Conservation (phyloP, 1,140 invertebrate genomes). For the Manduca sexta region DNA sequence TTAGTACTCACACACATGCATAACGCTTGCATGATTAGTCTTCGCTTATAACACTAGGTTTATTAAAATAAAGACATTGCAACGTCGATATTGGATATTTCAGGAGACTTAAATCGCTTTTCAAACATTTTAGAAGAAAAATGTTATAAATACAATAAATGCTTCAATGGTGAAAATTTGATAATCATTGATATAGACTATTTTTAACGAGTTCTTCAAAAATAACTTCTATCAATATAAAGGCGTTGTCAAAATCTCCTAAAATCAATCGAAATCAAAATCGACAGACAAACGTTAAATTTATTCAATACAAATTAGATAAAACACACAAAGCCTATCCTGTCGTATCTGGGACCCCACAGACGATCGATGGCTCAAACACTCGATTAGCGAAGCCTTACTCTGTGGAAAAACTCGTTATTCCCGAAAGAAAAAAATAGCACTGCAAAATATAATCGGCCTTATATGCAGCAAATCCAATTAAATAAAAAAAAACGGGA, state of each 20-base stretch:
- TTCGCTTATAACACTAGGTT: not conserved
- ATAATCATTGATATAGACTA: no score
- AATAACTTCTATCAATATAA: no score
- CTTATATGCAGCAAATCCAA: constrained; percentile 39
- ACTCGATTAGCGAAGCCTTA: constrained; percentile 42
- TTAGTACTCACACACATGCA: constrained; percentile 51
- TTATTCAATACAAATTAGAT: no score
- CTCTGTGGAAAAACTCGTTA: constrained; percentile 42
- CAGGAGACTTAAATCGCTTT: no score
- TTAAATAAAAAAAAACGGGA: constrained; percentile 21
- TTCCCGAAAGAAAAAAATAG: constrained; percentile 34
- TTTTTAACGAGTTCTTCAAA: no score
- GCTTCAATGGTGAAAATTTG: no score
- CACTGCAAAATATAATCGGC: constrained; percentile 28
- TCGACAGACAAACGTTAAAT: not conserved
- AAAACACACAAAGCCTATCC: constrained; percentile 18
- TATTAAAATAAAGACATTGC: no score
- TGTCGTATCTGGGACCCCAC: constrained; percentile 34
- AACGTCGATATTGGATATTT: no score
- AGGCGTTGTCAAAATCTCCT: not conserved
- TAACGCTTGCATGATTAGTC: constrained; percentile 4
- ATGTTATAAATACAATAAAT: no score
- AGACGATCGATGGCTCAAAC: constrained; percentile 28
- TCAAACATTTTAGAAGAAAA: no score
- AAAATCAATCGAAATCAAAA: not conserved